Conservation (phyloP, 2,888 invertebrate genomes). For the Troilus luridus region DNA sequence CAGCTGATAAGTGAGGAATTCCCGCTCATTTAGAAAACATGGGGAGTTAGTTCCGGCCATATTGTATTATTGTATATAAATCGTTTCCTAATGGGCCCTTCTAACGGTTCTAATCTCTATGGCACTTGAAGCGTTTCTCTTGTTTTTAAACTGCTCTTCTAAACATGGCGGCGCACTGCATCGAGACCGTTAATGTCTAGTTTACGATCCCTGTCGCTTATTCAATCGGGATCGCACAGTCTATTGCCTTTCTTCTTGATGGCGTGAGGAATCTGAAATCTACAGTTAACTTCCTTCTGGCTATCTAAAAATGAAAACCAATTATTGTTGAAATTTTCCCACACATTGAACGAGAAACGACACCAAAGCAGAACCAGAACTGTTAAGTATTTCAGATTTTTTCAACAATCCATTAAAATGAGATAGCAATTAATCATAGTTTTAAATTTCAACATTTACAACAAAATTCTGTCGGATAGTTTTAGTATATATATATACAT, state of each 20-base stretch:
- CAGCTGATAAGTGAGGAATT: constrained; percentile 1
- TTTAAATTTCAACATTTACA: too few species aligned
- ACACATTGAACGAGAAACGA: too few species aligned
- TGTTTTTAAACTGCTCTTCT: constrained; percentile 22
- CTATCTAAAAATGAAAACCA: neutral
- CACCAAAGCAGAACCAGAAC: too few species aligned
- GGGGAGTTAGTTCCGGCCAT: constrained; percentile 20
- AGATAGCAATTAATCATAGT: too few species aligned
- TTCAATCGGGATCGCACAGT: neutral
- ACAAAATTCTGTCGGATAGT: too few species aligned
- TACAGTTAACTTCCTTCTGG: neutral
- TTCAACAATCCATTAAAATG: too few species aligned
- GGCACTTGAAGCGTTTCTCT: neutral
- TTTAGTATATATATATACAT: too few species aligned
- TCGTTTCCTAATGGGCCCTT: constrained; percentile 27
- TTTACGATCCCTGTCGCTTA: neutral
- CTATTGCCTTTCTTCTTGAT: neutral
- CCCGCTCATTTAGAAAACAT: constrained; percentile 46
- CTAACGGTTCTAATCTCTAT: constrained; percentile 37
- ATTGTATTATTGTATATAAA: constrained; percentile 48
- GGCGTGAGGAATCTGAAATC: neutral
- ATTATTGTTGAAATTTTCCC: neutral
- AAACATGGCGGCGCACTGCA: neutral
- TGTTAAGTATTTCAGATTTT: too few species aligned
- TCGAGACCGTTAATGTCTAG: neutral